Evolutionary conservation across 2,797 vertebrate species (phyloP), one percentile per base, ranked within the genome.

Genomic region (Notolepis coatsorum): DNA sequence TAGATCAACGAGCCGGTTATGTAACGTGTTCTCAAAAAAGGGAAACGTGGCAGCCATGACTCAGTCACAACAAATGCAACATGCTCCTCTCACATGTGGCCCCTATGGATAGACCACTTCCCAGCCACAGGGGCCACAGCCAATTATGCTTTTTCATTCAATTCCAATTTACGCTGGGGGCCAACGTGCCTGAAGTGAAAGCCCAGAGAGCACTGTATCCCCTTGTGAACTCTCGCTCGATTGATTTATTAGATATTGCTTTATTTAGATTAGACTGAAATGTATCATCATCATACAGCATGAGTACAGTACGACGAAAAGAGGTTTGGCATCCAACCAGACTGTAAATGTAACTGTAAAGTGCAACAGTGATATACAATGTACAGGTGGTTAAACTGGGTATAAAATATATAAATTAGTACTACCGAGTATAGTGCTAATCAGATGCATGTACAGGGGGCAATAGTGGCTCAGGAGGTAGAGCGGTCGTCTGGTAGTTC

Each of bases 151-250:
- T 43, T n/a, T 68, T 55, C 56, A 27, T 25, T 33, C 60, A 62
- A 81, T 75, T 67, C 65, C 68, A 79, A 71, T 80, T 69, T 82
- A 58, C 35, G 60, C n/a, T n/a, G n/a, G n/a, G n/a, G n/a, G 18
- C 52, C 64, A 52, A 57, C 35, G n/a, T 65, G 60, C 48, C 57
- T 20, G 4, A 54, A 70, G 46, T 30, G 56, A 68, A 47, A 75
- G 68, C 52, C 73, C 74, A 64, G 78, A 21, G 49, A 39, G 46
- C 35, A 18, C 5, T 0, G 42, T 25, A 30, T 37, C 50, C 57
- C 31, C 39, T n/a, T 30, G 33, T 25, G 64, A 64, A 72, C 46
- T 21, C 62, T 75, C 65, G 37, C 8, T 21, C 55, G 68, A 79
- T 75, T 83, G 69, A 15, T 75, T 75, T 62, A 23, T 2, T 3